phyloP scores from a whole-genome alignment of 2,113 vertebrate species.

The Promerops cafer region DNA sequence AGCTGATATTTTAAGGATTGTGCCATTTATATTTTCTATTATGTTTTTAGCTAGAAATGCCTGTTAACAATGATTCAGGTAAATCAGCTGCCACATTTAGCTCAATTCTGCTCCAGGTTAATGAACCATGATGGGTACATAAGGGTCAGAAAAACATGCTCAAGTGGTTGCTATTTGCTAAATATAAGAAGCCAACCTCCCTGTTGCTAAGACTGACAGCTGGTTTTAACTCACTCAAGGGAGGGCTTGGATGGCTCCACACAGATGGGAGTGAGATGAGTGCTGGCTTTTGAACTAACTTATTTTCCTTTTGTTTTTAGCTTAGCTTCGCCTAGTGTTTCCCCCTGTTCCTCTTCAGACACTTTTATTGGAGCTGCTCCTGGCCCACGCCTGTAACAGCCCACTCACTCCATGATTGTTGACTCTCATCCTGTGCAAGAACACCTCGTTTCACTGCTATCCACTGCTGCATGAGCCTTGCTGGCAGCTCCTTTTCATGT shows the following conservation, averaged over 20 bases:
- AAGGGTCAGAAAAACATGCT: neutral
- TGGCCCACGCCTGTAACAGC: neutral
- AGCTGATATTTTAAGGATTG: neutral
- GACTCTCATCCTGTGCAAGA: neutral
- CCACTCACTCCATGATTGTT: accelerated
- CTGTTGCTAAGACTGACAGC: neutral
- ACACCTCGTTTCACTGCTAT: accelerated
- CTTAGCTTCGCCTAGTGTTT: neutral
- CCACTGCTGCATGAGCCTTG: neutral
- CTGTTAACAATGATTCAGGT: neutral
- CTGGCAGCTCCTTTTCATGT: neutral
- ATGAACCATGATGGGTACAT: neutral
- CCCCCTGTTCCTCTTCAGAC: neutral
- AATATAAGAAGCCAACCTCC: neutral
- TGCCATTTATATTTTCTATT: neutral
- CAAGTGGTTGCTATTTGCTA: neutral
- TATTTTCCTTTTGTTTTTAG: neutral
- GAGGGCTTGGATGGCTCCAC: neutral
- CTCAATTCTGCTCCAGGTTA: neutral
- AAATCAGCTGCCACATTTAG: neutral
- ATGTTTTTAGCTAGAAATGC: neutral
- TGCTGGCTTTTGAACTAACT: neutral
- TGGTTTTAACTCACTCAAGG: neutral
- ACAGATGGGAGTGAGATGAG: neutral
- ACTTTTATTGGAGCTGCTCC: neutral